Conservation (phyloP, 1,140 invertebrate genomes). For the Phymorhynchus buccinoides region DNA sequence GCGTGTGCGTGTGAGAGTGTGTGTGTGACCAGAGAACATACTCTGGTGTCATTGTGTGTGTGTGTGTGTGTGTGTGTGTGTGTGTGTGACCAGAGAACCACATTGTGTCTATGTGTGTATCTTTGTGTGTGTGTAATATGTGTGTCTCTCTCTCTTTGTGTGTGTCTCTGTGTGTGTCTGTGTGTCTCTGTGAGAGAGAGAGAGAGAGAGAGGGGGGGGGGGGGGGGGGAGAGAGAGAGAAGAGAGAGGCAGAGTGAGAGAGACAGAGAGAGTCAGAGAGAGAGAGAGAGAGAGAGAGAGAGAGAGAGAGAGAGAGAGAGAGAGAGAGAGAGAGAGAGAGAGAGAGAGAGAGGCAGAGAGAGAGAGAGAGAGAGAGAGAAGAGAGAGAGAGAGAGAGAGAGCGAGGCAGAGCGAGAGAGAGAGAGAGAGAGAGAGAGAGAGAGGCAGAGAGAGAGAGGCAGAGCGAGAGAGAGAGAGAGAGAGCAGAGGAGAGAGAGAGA, state of each 20-base stretch:
- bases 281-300: not conserved
- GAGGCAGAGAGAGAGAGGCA: too few species aligned
- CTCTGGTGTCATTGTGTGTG: too few species aligned
- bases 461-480: too few species aligned
- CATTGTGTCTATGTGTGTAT: not conserved
- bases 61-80: too few species aligned
- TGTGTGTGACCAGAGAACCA: too few species aligned
- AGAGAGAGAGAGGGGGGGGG: not conserved
- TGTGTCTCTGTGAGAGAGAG: not conserved
- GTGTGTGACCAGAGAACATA: too few species aligned
- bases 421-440: too few species aligned
- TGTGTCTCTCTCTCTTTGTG: not conserved
- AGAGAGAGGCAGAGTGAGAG: not conserved
- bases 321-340: not conserved
- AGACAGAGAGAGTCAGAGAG: not conserved
- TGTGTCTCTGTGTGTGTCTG: not conserved
- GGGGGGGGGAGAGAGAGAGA: not conserved
- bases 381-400: too few species aligned
- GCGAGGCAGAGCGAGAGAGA: too few species aligned
- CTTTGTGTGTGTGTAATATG: not conserved
- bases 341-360: conserved; percentile 13
- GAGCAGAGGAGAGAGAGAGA: not conserved
- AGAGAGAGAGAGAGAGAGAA: conserved; percentile 8
- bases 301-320: not conserved
- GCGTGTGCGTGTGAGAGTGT: too few species aligned